Evolutionary conservation across 2,888 invertebrate genomes (phyloP), one percentile per base, ranked within the genome.

Genomic region (Caradrina clavipalpis): DNA sequence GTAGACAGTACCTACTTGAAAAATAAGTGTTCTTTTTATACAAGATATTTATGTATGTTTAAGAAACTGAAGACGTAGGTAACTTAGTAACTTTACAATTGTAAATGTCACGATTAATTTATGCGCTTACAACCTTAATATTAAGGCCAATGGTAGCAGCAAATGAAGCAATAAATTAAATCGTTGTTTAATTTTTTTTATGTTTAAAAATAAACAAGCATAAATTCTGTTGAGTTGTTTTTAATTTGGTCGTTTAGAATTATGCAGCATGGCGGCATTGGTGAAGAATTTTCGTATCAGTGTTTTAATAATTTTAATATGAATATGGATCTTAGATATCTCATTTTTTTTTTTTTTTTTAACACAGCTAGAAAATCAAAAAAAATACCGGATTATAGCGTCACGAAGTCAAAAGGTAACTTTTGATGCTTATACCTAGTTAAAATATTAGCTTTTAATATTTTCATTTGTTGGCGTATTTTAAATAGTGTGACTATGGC

Each of bases 141-240:
- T 39, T 61, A 65, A 81, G 47, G 64, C 58, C 45, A 70, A 45
- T 64, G 47, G 60, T 59, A 80, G 53, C 17, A 59, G 21, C 57
- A 54, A 77, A 77, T 81, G 47, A 81, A 81, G 77, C 72, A 13
- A 71, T 77, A 64, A 77, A 62, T 65, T 42, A 10, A n/a, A 57
- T 26, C 17, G 19, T 15, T 45, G 47, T 61, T 64, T 47, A 80
- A 50, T 59, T 62, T 49, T 39, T 19, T 81, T 58, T 22, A 49
- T 63, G 51, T 2, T 22, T 45, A 22, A 61, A 73, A 45, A 61
- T 53, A 76, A 76, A 75, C 17, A 80, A 57, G 26, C n/a, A 31
- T 22, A 17, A 15, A 21, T 17, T 31, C 21, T 13, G 19, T 79
- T 51, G 31, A 73, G 63, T 56, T 42, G 79, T 22, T 73, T 42